phyloP scores from a whole-genome alignment of 2,113 vertebrate species.

The Euleptes europaea region DNA sequence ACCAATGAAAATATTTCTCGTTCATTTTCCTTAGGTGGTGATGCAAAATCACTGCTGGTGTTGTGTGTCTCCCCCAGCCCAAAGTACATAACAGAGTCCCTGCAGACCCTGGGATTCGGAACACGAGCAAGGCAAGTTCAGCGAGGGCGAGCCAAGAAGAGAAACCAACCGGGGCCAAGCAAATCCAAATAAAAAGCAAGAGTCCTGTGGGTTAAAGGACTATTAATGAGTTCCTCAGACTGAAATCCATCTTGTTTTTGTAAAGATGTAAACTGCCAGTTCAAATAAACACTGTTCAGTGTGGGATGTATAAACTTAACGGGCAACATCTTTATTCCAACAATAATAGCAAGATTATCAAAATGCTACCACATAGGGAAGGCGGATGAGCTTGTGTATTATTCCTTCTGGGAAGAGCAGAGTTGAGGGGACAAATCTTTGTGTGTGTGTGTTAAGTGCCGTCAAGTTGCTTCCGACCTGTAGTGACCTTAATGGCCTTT shows the following conservation, averaged over 20 bases:
- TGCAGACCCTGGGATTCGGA: constrained; percentile 84
- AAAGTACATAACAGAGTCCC: constrained; percentile 78
- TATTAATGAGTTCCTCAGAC: constrained; percentile 41
- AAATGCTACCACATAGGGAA: constrained; percentile 1
- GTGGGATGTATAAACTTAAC: constrained; percentile 25
- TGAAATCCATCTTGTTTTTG: constrained; percentile 35
- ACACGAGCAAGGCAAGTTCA: constrained; percentile 78
- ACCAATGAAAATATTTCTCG: not conserved
- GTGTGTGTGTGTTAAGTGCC: no score
- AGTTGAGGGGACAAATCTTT: not conserved
- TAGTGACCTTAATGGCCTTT: no score
- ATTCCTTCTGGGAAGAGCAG: constrained; percentile 9
- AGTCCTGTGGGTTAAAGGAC: constrained; percentile 27
- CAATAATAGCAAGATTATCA: constrained; percentile 22
- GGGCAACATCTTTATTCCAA: constrained; percentile 30
- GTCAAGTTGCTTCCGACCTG: no score
- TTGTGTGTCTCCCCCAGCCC: constrained; percentile 83
- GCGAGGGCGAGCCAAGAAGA: constrained; percentile 69
- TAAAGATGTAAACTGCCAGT: constrained; percentile 38
- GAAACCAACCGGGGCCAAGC: constrained; percentile 19
- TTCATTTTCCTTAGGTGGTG: constrained; percentile 76
- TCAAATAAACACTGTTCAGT: constrained; percentile 45
- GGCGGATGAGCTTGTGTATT: constrained; percentile 28
- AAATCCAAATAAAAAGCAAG: constrained; percentile 58
- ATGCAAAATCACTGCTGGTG: constrained; percentile 84